A percentile compares a stretch with the other conserved stretches of the same genome.
phyloP scores from a whole-genome alignment of 2,113 vertebrate species.

The Asarcornis scutulata region DNA sequence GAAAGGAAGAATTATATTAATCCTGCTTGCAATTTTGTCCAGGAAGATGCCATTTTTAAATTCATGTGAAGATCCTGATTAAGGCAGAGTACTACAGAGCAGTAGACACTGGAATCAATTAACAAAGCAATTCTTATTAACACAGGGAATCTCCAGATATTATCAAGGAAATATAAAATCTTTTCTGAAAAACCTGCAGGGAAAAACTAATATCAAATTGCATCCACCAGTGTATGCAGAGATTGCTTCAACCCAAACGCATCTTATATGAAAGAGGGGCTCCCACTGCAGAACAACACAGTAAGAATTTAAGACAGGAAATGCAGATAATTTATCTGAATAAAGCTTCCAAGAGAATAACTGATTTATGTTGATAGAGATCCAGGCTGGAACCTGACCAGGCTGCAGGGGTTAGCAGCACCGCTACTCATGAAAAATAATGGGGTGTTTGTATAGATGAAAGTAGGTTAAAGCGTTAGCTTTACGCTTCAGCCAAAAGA shows the following conservation, averaged over 20 bases:
- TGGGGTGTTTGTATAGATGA: background rate
- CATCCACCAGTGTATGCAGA: background rate
- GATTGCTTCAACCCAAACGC: conserved; percentile 15
- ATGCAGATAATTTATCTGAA: conserved; percentile 63
- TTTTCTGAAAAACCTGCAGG: background rate
- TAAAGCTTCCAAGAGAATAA: conserved; percentile 51
- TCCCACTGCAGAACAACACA: conserved; percentile 47
- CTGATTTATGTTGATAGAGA: conserved; percentile 54
- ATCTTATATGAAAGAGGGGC: conserved; percentile 13
- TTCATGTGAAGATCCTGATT: background rate
- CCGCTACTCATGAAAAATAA: background rate
- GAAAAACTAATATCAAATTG: conserved; percentile 41
- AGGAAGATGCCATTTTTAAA: conserved; percentile 19
- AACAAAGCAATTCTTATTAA: conserved; percentile 55
- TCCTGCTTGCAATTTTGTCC: background rate
- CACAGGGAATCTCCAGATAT: conserved; percentile 36
- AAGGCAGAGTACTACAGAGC: conserved; percentile 10
- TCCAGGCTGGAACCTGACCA: conserved; percentile 52
- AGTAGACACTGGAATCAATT: conserved; percentile 38
- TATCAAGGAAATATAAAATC: conserved; percentile 19
- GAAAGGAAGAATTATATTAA: background rate
- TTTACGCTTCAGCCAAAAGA: background rate
- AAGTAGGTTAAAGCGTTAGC: background rate
- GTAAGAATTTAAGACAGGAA: conserved; percentile 60
- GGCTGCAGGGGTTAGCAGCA: conserved; percentile 36